Evolutionary conservation across 2,797 vertebrate genomes (phyloP).

Genomic region (Tolypeutes matacus): DNA sequence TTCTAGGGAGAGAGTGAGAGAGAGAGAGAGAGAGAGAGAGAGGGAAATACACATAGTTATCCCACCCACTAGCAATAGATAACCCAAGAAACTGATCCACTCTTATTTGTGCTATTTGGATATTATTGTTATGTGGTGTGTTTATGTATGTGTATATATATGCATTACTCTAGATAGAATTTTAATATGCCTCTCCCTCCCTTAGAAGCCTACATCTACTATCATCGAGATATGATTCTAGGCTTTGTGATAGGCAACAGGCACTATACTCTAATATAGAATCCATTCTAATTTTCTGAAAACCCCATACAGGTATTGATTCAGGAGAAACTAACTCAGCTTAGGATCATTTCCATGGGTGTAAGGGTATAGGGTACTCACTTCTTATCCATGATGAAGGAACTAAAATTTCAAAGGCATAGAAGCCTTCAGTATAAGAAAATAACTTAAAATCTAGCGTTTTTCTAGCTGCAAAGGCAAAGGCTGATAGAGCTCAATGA

Average conservation of each 20-base stretch:
- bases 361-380: not conserved
- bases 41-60: not conserved
- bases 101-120: not conserved
- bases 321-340: slow-evolving; percentile 24
- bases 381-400: not conserved
- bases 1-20: not conserved
- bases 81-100: not conserved
- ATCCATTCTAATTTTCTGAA: slow-evolving; percentile 2
- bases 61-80: not conserved
- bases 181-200: not conserved
- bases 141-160: not conserved
- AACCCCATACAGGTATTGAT: slow-evolving; percentile 9
- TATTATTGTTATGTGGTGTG: not conserved
- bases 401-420: not conserved
- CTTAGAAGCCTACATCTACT: not conserved
- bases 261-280: not conserved
- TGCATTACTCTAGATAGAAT: not conserved
- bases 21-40: no score
- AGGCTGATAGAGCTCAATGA: not conserved
- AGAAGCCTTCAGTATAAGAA: not conserved
- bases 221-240: slow-evolving; percentile 9
- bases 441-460: not conserved
- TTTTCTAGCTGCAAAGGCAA: not conserved
- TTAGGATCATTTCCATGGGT: not conserved
- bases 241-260: not conserved